Base-by-base conservation (phyloP, 1,140 invertebrate species). In the Eumaeus atala region DNA sequence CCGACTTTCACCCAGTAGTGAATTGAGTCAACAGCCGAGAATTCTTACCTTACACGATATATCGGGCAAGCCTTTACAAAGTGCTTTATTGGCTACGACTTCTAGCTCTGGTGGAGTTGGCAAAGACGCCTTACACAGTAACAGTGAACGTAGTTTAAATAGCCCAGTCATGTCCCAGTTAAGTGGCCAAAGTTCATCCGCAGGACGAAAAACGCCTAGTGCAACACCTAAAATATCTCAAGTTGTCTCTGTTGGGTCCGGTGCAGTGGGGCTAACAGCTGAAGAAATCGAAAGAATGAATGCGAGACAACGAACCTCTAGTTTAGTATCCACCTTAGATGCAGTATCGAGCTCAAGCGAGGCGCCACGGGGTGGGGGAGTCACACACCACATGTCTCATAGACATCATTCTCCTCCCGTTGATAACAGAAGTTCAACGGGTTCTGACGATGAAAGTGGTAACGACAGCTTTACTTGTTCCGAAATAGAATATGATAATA, bases 401-500 rank as follows among this genome's bases (percentile, higher is more conserved):
- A 87, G 92, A 59, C 90, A 91, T 63, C 92, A 92, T 74, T 93
- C 91, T 9, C 91, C 92, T 0, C 91, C 91, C 34, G 91, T 91
- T 6, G 93, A 93, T 66, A 93, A 93, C 48, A 90, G 93, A 62
- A 93, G 92, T 72, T 95, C 94, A 0, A 96, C 95, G 3, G 82
- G 84, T 1, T 96, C 95, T 1, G 96, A 96, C 6, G 96, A 98
- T 72, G 96, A 98, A 77, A 97, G 95, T 76, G 96, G 95, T 3
- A 97, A 98, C 85, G 97, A 99, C 74, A 98, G 96, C 59, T 99
- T 98, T 87, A 98, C 97, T 0, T 98, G 97, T 84, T 98, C 97
- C 0, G 97, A 99, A 88, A 98, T 98, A 74, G 97, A 99, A 80
- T 98, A 97, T 77, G 97, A 98, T 69, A 95, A 96, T 70, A 93